Evolutionary conservation across 2,888 invertebrate species (phyloP).

Genomic region (Lydus trimaculatus): DNA sequence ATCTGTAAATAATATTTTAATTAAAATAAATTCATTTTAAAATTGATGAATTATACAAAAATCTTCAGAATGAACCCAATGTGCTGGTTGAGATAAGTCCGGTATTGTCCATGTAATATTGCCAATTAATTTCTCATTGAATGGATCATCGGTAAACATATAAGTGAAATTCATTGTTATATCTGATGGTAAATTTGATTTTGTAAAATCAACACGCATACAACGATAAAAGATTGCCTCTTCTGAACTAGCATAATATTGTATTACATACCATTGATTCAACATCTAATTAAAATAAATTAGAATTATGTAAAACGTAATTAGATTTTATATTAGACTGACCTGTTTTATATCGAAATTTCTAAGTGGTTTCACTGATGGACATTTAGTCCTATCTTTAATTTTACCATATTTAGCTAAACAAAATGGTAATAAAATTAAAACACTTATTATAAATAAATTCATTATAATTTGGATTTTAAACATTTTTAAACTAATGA

Average conservation of each 20-base stretch:
- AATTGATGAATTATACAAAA: conserved; percentile 67
- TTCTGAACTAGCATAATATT: conserved; percentile 89
- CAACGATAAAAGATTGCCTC: conserved; percentile 86
- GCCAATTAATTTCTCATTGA: conserved; percentile 79
- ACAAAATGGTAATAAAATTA: neutral
- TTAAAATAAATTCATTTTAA: neutral
- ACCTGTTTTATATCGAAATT: conserved; percentile 82
- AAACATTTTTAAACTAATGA: neutral
- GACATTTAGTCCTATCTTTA: conserved; percentile 73
- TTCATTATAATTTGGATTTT: neutral
- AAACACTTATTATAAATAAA: neutral
- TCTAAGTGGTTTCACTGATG: conserved; percentile 78
- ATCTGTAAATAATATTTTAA: conserved; percentile 64
- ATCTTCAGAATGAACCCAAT: conserved; percentile 87
- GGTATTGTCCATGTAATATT: conserved; percentile 89
- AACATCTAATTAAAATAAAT: conserved; percentile 67
- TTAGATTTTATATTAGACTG: conserved; percentile 35
- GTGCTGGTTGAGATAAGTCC: conserved; percentile 75
- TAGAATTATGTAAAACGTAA: conserved; percentile 1
- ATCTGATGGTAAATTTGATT: conserved; percentile 65
- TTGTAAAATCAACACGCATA: conserved; percentile 78
- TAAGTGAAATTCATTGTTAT: conserved; percentile 91
- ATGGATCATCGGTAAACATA: conserved; percentile 83
- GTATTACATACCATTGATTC: conserved; percentile 85
- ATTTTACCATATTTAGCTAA: neutral